phyloP scores from a whole-genome alignment of 2,797 vertebrate species.

The Hephaestus fuliginosus region DNA sequence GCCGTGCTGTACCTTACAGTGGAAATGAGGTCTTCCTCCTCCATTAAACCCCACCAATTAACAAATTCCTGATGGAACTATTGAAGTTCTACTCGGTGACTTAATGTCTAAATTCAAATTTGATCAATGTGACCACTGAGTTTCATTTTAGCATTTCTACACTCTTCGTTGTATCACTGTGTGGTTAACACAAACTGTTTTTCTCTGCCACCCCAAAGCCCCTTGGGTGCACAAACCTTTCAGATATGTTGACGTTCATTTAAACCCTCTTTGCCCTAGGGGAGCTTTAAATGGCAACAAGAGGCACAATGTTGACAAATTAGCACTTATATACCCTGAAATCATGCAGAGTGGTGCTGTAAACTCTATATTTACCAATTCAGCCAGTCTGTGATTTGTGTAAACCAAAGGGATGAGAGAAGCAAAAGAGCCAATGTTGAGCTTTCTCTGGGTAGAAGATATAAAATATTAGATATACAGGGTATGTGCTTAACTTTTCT shows the following conservation, averaged over 20 bases:
- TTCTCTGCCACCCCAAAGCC: background rate
- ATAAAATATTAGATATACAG: too few relatives aligned
- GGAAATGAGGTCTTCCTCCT: too few relatives aligned
- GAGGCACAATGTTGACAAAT: background rate
- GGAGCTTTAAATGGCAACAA: background rate
- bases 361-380: slow-evolving; percentile 1
- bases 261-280: background rate
- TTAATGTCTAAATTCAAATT: background rate
- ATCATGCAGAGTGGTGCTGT: background rate
- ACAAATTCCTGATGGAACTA: too few relatives aligned
- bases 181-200: background rate
- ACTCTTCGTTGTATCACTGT: background rate
- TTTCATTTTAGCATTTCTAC: background rate
- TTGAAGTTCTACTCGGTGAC: background rate
- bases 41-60: background rate
- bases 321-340: background rate
- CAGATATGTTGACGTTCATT: background rate
- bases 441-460: background rate
- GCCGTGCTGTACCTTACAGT: too few relatives aligned
- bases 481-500: background rate
- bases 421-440: background rate
- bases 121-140: too few relatives aligned
- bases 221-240: background rate
- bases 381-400: background rate
- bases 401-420: background rate